These are phyloP conservation scores for Esox lucius DNA, from an alignment of 2,797 vertebrate species.

Conservation along the genomic window DNA sequence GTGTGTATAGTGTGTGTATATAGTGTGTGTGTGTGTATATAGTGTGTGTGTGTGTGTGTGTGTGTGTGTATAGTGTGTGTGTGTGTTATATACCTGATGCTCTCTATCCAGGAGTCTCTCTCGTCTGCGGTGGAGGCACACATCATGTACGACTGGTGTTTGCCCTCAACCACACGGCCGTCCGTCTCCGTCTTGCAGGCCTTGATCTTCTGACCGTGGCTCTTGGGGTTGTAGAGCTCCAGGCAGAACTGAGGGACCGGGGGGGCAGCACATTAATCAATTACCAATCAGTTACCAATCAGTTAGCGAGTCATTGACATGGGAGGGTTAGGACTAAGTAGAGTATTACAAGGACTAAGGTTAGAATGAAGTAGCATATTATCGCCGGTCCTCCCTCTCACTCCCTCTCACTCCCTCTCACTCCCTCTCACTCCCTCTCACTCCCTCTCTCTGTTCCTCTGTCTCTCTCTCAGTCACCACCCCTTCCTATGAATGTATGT, in stretches of 20 bases:
- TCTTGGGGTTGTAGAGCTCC: conserved; percentile 90
- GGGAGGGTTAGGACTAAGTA: no score
- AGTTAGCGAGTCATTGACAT: background rate
- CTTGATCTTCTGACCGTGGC: conserved; percentile 91
- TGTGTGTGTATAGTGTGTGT: conserved; percentile 4
- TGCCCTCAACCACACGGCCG: conserved; percentile 92
- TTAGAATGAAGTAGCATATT: no score
- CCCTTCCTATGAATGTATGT: no score
- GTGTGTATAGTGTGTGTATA: no score
- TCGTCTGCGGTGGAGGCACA: conserved; percentile 85
- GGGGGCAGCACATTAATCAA: background rate
- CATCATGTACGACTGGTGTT: conserved; percentile 93
- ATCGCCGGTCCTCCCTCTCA: no score
- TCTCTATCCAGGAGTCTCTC: conserved; percentile 91
- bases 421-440: no score
- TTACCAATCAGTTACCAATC: no score
- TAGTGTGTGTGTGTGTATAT: no score
- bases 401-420: no score
- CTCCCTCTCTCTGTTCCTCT: no score
- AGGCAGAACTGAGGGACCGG: conserved; percentile 82
- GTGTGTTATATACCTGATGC: conserved; percentile 79
- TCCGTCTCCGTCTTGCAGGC: conserved; percentile 94
- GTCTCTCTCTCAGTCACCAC: no score
- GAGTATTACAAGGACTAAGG: no score
- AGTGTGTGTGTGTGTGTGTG: background rate